Evolutionary conservation across 35 echinoderm and acorn worm species (phyloP), one percentile per base, ranked within the genome.

Genomic region (Holothuria glaberrima): DNA sequence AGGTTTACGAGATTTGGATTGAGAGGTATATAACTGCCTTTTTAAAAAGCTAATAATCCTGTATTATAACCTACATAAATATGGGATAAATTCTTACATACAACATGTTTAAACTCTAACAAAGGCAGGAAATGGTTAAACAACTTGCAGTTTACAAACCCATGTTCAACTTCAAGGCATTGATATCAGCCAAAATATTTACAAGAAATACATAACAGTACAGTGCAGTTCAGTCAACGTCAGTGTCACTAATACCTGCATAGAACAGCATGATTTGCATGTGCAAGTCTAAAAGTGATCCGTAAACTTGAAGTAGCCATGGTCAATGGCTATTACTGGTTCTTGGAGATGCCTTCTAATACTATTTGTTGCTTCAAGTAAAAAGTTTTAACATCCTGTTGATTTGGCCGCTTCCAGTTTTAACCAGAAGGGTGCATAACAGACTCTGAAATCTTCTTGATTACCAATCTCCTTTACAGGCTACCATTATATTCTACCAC

Each of bases 391-490:
- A n/a, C n/a, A n/a, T 89, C 85, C 35, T 71, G 89, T 59, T 72
- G 72, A 75, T 68, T 57, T 78, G 91, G 91, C 91, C 91, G 89
- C 75, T 93, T 93, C 84, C 70, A 89, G 57, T 89, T 89, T 61
- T 80, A 19, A 35, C 71, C 84, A 76, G 82, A 68, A 21, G 65
- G 84, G 41, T 88, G 24, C 91, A 92, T 92, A 7, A 92, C 91
- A 92, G 41, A 92, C 84, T 44, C 29, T 30, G 48, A 30, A 88
- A 25, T 92, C 83, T 33, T 57, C 72, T 65, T 80, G 59, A 29
- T 61, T 62, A 34, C 90, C 65, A 88, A 88, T 45, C 20, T 33
- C 91, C 31, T 90, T 57, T 81, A 93, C 48, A 79, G 29, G 19
- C 58, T 70, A 24, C 86, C 73, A 69, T 91, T 77, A 69, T 92